Percentiles rank a stretch among this genome's conserved stretches.
Conservation (phyloP, 2,888 invertebrate species). For the Eutolmus rufibarbis region DNA sequence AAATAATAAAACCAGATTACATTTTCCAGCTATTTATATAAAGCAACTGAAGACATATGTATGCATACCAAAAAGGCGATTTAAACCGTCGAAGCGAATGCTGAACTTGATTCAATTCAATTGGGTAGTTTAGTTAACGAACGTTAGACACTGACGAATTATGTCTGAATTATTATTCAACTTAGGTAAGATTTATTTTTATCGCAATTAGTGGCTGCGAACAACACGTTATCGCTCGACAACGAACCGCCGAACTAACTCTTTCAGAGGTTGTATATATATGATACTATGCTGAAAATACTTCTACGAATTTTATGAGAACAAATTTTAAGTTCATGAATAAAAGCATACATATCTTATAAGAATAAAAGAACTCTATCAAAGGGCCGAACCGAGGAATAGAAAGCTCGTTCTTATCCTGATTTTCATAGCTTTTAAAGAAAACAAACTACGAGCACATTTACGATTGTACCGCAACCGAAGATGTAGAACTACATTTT, state of each 20-base stretch:
- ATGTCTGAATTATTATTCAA: slow-evolving; percentile 8
- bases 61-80: slow-evolving; percentile 36
- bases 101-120: slow-evolving; percentile 2
- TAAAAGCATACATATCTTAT: background rate
- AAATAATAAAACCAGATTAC: background rate
- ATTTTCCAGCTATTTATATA: background rate
- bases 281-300: background rate
- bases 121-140: background rate
- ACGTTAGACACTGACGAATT: background rate
- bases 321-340: background rate
- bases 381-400: background rate
- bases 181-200: slow-evolving; percentile 26
- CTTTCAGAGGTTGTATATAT: background rate
- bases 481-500: too few relatives aligned
- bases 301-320: background rate
- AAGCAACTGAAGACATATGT: background rate
- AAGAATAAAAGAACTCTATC: background rate
- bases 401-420: background rate
- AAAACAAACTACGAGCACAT: too few relatives aligned
- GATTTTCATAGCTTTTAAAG: background rate
- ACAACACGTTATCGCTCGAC: slow-evolving; percentile 35
- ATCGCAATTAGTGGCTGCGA: slow-evolving; percentile 41
- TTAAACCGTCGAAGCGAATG: slow-evolving; percentile 12
- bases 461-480: too few relatives aligned
- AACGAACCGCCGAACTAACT: slow-evolving; percentile 15